A percentile compares a stretch with the other conserved stretches of the same genome.
Evolutionary conservation across 2,888 invertebrate species (phyloP).

Genomic region (Philaethria dido): DNA sequence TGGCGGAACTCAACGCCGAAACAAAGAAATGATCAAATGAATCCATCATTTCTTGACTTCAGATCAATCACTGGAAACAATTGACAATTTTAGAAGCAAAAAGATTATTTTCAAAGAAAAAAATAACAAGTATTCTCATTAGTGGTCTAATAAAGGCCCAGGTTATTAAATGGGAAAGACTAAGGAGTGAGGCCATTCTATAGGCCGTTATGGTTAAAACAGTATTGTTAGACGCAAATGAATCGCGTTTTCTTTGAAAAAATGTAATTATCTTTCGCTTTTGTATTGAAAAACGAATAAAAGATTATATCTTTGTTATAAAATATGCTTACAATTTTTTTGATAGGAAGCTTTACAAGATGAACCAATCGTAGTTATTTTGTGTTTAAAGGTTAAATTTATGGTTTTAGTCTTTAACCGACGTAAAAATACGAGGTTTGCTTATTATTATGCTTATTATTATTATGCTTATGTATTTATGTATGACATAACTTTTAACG

Average conservation of each 20-base stretch:
- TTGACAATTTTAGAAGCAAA: background rate
- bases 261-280: constrained; percentile 20
- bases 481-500: no score
- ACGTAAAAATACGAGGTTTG: no score
- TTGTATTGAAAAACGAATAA: constrained; percentile 1
- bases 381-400: background rate
- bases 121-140: constrained; percentile 20
- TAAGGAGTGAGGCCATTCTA: constrained; percentile 2
- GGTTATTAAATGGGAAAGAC: constrained; percentile 4
- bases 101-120: background rate
- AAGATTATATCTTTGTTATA: background rate
- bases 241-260: constrained; percentile 26
- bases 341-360: background rate
- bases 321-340: constrained; percentile 1
- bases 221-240: constrained; percentile 31
- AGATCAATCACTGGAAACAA: background rate
- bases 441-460: no score
- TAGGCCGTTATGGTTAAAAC: constrained; percentile 23
- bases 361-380: background rate
- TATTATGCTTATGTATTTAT: no score
- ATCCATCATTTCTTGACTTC: background rate
- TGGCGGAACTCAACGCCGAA: no score
- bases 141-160: constrained; percentile 15
- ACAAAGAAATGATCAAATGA: background rate
- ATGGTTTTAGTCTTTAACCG: no score